Percentiles rank a stretch among this genome's conserved stretches.
These are phyloP conservation scores for Agrilus planipennis DNA, from an alignment of 1,140 invertebrate genomes.

Conservation along the genomic window DNA sequence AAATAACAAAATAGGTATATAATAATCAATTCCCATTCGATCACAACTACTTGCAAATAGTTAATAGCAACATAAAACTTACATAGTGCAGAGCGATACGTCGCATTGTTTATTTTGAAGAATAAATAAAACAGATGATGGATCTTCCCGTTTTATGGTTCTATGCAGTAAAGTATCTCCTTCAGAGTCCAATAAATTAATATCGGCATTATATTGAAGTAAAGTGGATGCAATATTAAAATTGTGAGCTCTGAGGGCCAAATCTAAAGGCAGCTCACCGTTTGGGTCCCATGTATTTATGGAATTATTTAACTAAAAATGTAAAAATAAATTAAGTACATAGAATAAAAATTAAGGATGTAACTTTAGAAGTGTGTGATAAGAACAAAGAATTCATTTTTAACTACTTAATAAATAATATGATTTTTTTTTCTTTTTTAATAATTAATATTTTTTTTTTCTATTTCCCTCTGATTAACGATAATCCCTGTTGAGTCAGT, in stretches of 20 bases:
- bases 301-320: no score
- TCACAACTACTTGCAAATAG: no score
- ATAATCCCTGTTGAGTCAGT: no score
- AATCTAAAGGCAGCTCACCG: constrained; percentile 74
- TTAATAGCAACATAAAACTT: no score
- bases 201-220: constrained; percentile 69
- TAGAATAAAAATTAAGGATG: background rate
- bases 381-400: constrained; percentile 1
- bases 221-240: constrained; percentile 70
- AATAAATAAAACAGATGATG: constrained; percentile 55
- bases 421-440: no score
- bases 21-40: no score
- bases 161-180: constrained; percentile 72
- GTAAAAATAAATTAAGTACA: no score
- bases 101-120: constrained; percentile 60
- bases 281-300: constrained; percentile 73
- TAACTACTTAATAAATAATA: no score
- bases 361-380: background rate
- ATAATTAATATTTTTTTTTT: no score
- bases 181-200: constrained; percentile 61
- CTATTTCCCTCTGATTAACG: no score
- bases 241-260: constrained; percentile 67
- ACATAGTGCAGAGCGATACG: constrained; percentile 44
- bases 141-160: constrained; percentile 66
- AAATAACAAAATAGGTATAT: constrained; percentile 9